Base-by-base conservation (phyloP, 2,113 vertebrate genomes). In the Manacus vitellinus region DNA sequence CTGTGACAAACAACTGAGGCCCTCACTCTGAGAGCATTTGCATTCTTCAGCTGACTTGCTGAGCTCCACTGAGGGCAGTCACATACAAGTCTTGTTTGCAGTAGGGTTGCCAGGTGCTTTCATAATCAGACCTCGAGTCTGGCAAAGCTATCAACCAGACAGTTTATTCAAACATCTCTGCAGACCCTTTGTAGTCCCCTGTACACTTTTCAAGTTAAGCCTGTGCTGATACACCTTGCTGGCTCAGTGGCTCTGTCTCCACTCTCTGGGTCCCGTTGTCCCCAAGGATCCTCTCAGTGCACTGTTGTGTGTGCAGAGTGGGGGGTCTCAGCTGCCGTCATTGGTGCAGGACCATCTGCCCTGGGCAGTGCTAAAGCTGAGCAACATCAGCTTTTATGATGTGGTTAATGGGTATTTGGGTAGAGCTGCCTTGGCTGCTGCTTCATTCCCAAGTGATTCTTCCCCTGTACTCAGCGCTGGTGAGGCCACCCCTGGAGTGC, bases 271-370 rank as follows among this genome's bases (percentile, higher is more conserved):
- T 23, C 18, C 52, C 18, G 31, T 18, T 58, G 8, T 37, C 43
- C 65, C 68, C 19, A 4, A 43, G 77, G 15, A 6, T 8, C 35
- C n/a, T 61, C 43, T n/a, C 44, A 65, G 33, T 14, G 1, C n/a
- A 0, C 0, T 0, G 20, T 44, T 54, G 0, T 10, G 49, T 44
- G 5, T 43, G 54, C 17, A 1, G 13, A 3, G 0, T 0, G 27
- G 24, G 14, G 35, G 1, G 3, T 6, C 37, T 31, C 14, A 3
- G 55, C n/a, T 13, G 30, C 31, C 20, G 39, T 3, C 46, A 16
- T 17, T n/a, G 20, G 25, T 2, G 4, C 37, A 4, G 30, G 12
- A 28, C 67, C 14, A 4, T 41, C 27, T 49, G 30, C 20, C 4
- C 33, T 44, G 65, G 49, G 22, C 33, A 3, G n/a, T 7, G 35